Evolutionary conservation across 2,113 vertebrate species (phyloP).

Genomic region (Osmerus mordax): DNA sequence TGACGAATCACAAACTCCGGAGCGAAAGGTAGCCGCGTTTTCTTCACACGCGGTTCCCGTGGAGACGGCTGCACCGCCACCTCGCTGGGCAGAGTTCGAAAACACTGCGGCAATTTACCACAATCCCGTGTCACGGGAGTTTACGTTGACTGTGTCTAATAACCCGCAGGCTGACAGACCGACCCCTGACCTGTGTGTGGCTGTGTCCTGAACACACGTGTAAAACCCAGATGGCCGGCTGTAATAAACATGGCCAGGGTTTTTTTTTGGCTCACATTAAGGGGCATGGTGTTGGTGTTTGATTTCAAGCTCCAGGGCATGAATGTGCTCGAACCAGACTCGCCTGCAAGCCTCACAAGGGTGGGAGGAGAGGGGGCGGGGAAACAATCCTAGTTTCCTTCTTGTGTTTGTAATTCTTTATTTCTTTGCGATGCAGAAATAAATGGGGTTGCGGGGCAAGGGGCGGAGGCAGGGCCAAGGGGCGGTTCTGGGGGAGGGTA

Average conservation of each 20-base stretch:
- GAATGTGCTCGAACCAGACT: slow-evolving; percentile 55
- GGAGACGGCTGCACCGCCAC: background rate
- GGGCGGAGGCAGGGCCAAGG: background rate
- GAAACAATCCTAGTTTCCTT: slow-evolving; percentile 43
- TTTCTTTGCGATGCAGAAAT: slow-evolving; percentile 30
- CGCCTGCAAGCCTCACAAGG: slow-evolving; percentile 50
- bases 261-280: slow-evolving; percentile 46
- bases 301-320: slow-evolving; percentile 58
- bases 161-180: slow-evolving; percentile 36
- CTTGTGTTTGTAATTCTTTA: slow-evolving; percentile 45
- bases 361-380: slow-evolving; percentile 9
- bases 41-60: background rate
- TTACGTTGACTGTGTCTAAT: slow-evolving; percentile 34
- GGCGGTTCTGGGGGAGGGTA: slow-evolving; percentile 20
- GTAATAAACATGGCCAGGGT: slow-evolving; percentile 60
- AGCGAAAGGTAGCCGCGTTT: slow-evolving; percentile 9
- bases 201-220: slow-evolving; percentile 54
- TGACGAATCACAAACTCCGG: background rate
- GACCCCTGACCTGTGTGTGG: slow-evolving; percentile 48
- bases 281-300: slow-evolving; percentile 55
- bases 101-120: slow-evolving; percentile 14
- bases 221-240: slow-evolving; percentile 66
- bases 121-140: slow-evolving; percentile 26
- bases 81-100: background rate
- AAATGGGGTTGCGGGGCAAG: slow-evolving; percentile 6